Conservation (phyloP, 2,113 vertebrate genomes). For the Ptilorrhoa leucosticta region DNA sequence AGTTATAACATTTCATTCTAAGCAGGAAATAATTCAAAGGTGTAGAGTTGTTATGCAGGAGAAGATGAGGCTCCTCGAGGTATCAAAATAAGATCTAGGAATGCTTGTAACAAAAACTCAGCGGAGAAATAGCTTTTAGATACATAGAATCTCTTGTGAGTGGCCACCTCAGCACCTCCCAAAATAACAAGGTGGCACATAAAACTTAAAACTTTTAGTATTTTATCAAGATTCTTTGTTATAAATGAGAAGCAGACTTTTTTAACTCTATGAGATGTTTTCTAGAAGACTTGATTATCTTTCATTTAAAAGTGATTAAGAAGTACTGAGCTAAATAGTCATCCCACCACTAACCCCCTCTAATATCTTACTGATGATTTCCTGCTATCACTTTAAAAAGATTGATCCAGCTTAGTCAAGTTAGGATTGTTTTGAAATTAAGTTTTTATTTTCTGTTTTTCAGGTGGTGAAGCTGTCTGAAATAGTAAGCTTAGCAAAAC, state of each 20-base stretch:
- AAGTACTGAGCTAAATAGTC: not conserved
- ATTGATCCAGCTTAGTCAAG: not conserved
- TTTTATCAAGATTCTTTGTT: not conserved
- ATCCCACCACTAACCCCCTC: rapidly evolving
- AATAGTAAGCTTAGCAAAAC: slow-evolving; percentile 92
- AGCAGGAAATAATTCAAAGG: not conserved
- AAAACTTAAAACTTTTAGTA: not conserved
- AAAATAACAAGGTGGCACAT: not conserved
- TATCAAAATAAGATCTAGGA: not conserved
- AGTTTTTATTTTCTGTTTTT: slow-evolving; percentile 33
- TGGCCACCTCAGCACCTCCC: not conserved
- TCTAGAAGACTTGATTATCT: not conserved
- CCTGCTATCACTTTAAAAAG: not conserved
- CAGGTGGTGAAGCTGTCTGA: slow-evolving; percentile 97
- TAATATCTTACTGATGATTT: not conserved
- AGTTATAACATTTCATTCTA: not conserved
- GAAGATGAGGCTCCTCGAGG: not conserved
- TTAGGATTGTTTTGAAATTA: not conserved
- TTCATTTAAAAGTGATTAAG: not conserved
- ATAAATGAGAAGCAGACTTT: not conserved
- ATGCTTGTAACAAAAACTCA: not conserved
- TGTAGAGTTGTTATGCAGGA: not conserved
- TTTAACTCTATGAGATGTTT: not conserved
- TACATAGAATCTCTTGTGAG: not conserved
- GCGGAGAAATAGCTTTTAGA: not conserved